phyloP scores from a whole-genome alignment of 2,797 vertebrate genomes.

The Crypturellus tataupa region DNA sequence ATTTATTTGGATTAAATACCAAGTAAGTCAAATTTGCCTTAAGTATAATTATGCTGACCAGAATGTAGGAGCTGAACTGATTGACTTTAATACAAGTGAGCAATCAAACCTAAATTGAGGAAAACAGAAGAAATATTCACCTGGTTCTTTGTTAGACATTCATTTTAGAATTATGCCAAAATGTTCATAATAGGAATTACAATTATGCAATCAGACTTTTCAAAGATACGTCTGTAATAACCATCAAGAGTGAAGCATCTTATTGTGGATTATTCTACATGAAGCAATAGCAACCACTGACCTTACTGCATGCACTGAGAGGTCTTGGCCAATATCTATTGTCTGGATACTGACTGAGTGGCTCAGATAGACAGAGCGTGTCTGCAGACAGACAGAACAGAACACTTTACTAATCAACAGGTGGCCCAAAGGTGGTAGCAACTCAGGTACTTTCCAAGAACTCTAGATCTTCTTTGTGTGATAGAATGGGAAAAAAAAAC shows the following conservation, averaged over 20 bases:
- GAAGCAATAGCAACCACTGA: not conserved
- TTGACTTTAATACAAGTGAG: conserved; percentile 71
- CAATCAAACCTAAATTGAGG: conserved; percentile 54
- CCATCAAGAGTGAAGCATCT: conserved; percentile 66
- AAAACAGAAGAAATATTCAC: conserved; percentile 78
- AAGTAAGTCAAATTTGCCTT: conserved; percentile 73
- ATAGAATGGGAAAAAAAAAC: too few relatives aligned
- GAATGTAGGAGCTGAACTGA: conserved; percentile 61
- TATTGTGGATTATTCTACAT: conserved; percentile 71
- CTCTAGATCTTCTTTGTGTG: not conserved
- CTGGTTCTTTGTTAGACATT: conserved; percentile 74
- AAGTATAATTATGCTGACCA: conserved; percentile 74
- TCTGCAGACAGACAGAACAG: not conserved
- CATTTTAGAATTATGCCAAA: conserved; percentile 69
- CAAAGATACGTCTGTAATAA: conserved; percentile 55
- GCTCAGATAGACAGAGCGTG: not conserved
- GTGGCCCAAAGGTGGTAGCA: not conserved
- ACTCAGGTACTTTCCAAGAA: not conserved
- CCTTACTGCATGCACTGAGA: fast-evolving
- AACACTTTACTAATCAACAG: not conserved
- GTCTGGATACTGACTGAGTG: not conserved
- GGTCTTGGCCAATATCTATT: not conserved
- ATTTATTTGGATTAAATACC: conserved; percentile 75
- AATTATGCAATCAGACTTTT: conserved; percentile 71
- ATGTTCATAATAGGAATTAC: conserved; percentile 65